These are phyloP conservation scores for Eurystomus gularis DNA, from an alignment of 2,113 vertebrate genomes.

Conservation along the genomic window DNA sequence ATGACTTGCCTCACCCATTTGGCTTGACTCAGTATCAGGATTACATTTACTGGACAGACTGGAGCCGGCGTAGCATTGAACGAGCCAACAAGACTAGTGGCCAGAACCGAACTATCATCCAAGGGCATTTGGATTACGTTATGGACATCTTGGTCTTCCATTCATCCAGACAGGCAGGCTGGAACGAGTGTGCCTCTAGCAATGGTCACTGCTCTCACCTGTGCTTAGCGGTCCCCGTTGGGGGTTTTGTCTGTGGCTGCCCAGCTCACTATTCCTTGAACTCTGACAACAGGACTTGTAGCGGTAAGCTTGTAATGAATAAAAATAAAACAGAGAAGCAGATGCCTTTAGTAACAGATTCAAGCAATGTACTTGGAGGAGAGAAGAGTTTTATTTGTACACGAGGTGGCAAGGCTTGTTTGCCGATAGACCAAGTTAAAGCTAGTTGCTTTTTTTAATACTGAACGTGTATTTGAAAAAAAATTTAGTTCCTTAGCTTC, in stretches of 20 bases:
- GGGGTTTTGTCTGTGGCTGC: slow-evolving; percentile 91
- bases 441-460: not conserved
- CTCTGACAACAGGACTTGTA: slow-evolving; percentile 94
- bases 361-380: not conserved
- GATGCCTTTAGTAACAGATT: not conserved
- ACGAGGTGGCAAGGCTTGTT: not conserved
- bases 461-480: not conserved
- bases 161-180: slow-evolving; percentile 92
- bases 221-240: slow-evolving; percentile 89
- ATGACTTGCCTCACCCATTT: slow-evolving; percentile 94
- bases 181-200: slow-evolving; percentile 94
- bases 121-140: slow-evolving; percentile 94
- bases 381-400: not conserved
- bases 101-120: slow-evolving; percentile 94
- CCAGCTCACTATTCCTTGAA: slow-evolving; percentile 96
- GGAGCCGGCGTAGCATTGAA: slow-evolving; percentile 97
- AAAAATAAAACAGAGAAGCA: not conserved
- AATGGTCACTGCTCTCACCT: slow-evolving; percentile 96
- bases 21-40: slow-evolving; percentile 97
- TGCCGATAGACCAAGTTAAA: not conserved
- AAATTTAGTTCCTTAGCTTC: not conserved
- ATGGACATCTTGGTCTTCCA: slow-evolving; percentile 99
- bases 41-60: slow-evolving; percentile 99
- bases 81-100: slow-evolving; percentile 96
- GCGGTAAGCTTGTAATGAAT: slow-evolving; percentile 78